Conservation (phyloP, 2,113 vertebrate species). For the Harpagus bidentatus region DNA sequence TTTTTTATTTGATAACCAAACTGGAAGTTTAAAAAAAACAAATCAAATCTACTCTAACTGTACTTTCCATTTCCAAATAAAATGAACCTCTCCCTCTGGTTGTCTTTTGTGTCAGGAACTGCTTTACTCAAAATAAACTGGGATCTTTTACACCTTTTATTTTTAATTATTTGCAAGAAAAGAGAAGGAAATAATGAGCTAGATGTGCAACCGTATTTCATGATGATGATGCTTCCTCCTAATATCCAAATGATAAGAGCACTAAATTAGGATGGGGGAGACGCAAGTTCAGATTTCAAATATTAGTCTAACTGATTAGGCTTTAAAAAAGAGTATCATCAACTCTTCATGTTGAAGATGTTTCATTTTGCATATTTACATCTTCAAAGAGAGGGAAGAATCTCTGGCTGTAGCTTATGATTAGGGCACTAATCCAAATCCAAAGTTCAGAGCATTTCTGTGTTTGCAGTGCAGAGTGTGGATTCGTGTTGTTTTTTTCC, state of each 20-base stretch:
- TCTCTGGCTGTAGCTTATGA: background rate
- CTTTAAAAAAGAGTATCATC: background rate
- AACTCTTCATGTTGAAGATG: background rate
- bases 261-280: background rate
- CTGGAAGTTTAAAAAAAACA: background rate
- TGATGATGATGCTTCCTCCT: background rate
- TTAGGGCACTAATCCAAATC: background rate
- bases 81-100: background rate
- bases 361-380: background rate
- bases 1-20: background rate
- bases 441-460: background rate
- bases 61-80: background rate
- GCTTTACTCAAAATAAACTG: background rate
- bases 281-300: background rate
- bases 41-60: background rate
- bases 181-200: background rate
- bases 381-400: background rate
- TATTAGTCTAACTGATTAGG: background rate
- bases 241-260: background rate
- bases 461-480: background rate
- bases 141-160: background rate
- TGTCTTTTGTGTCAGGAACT: background rate
- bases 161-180: background rate
- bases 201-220: background rate
- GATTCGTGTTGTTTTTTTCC: background rate